Evolutionary conservation across 1,140 invertebrate species (phyloP).

Genomic region (Dendrolimus punctatus): DNA sequence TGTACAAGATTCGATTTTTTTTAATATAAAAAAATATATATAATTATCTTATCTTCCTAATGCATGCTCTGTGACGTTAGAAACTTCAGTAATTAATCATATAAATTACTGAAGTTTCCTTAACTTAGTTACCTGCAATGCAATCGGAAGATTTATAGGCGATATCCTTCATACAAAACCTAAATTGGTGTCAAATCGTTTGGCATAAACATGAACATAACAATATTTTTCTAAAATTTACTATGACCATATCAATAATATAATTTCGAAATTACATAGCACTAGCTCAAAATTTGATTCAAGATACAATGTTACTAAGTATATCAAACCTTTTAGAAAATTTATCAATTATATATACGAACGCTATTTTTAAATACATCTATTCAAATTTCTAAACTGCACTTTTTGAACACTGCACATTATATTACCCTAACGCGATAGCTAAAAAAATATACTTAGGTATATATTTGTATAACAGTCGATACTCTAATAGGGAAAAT

Average conservation of each 20-base stretch:
- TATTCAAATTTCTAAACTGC: slow-evolving; percentile 48
- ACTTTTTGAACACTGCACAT: slow-evolving; percentile 48
- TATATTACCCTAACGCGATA: slow-evolving; percentile 52
- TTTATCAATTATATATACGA: slow-evolving; percentile 40
- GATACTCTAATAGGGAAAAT: slow-evolving; percentile 48
- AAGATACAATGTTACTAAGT: slow-evolving; percentile 14
- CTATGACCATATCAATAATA: too few relatives aligned
- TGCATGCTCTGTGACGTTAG: too few relatives aligned
- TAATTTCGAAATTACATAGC: slow-evolving; percentile 10
- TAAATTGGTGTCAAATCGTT: too few relatives aligned
- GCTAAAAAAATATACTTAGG: slow-evolving; percentile 68
- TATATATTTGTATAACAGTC: slow-evolving; percentile 59
- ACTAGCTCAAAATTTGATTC: slow-evolving; percentile 15
- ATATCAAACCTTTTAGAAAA: slow-evolving; percentile 29
- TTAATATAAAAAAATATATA: too few relatives aligned
- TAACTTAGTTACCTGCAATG: too few relatives aligned
- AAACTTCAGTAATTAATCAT: too few relatives aligned
- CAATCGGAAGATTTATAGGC: too few relatives aligned
- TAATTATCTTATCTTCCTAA: too few relatives aligned
- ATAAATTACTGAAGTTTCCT: too few relatives aligned
- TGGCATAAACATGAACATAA: slow-evolving; percentile 14
- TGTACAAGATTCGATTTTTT: too few relatives aligned
- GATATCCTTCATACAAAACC: too few relatives aligned
- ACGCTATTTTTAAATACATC: slow-evolving; percentile 35
- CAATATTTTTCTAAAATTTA: slow-evolving; percentile 2